A percentile compares a stretch with the other conserved stretches of the same genome.
phyloP scores from a whole-genome alignment of 2,888 invertebrate species.

The Bimastos eiseni region DNA sequence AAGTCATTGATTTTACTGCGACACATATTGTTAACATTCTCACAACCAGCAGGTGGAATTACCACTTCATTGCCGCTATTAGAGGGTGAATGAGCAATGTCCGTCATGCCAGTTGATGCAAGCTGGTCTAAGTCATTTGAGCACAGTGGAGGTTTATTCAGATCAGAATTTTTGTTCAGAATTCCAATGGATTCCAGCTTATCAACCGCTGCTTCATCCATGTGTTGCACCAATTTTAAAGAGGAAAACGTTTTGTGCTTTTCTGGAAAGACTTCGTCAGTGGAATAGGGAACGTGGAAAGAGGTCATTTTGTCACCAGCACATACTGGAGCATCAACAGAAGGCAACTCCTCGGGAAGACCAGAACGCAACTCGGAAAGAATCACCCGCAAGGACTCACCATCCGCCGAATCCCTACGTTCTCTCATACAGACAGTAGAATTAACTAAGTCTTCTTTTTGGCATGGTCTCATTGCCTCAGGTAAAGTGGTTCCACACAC shows the following conservation, averaged over 20 bases:
- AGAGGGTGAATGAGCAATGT: background rate
- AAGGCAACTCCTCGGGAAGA: background rate
- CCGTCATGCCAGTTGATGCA: background rate
- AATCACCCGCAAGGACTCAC: conserved; percentile 41
- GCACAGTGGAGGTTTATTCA: background rate
- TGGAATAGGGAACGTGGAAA: background rate
- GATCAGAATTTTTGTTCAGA: background rate
- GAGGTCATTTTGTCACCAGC: background rate
- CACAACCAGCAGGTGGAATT: background rate
- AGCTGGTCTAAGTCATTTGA: background rate
- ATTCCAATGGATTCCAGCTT: background rate
- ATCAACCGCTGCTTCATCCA: background rate
- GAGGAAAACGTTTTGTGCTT: background rate
- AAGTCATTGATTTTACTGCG: background rate
- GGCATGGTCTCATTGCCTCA: background rate
- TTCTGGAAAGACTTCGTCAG: background rate
- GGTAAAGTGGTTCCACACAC: background rate
- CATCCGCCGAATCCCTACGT: conserved; percentile 38
- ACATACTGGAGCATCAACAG: background rate
- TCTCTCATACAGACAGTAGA: background rate
- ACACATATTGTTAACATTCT: background rate
- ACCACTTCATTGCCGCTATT: background rate
- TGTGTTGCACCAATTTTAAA: background rate
- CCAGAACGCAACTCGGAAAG: conserved; percentile 20
- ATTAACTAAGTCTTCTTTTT: background rate